phyloP scores from a whole-genome alignment of 1,140 invertebrate genomes.

The Meloidogyne chitwoodi region DNA sequence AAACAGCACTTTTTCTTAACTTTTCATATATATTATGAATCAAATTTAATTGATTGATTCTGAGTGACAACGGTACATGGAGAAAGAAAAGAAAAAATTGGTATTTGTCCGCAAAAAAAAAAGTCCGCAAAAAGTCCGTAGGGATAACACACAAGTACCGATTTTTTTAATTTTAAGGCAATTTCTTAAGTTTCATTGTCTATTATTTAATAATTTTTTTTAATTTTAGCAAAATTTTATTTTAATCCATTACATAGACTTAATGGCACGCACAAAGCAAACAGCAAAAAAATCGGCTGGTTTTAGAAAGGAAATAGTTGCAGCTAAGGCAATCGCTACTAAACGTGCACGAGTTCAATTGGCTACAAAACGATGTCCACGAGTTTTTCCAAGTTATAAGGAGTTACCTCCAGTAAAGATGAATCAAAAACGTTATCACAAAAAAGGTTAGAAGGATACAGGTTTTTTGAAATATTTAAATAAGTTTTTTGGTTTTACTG shows the following conservation, averaged over 20 bases:
- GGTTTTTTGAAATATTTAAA: not conserved
- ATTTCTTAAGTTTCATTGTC: too few species aligned
- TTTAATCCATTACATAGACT: not conserved
- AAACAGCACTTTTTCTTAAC: too few species aligned
- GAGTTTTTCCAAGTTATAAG: not conserved
- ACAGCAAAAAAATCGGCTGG: constrained; percentile 1
- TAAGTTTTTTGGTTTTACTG: not conserved
- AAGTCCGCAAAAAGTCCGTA: too few species aligned
- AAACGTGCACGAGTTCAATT: not conserved
- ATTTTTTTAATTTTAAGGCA: too few species aligned
- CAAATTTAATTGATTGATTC: too few species aligned
- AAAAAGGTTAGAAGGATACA: not conserved
- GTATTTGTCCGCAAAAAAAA: too few species aligned
- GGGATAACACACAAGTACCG: too few species aligned
- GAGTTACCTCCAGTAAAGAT: constrained; percentile 13
- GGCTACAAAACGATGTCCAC: not conserved
- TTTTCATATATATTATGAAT: too few species aligned
- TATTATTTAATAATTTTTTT: too few species aligned
- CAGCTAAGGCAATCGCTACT: not conserved
- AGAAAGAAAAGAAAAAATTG: too few species aligned
- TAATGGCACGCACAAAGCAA: constrained; percentile 11
- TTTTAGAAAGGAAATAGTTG: not conserved
- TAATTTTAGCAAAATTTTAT: too few species aligned
- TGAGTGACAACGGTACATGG: too few species aligned
- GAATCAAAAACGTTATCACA: constrained; percentile 12